Conservation (phyloP, 2,797 vertebrate genomes). For the Menidia menidia region DNA sequence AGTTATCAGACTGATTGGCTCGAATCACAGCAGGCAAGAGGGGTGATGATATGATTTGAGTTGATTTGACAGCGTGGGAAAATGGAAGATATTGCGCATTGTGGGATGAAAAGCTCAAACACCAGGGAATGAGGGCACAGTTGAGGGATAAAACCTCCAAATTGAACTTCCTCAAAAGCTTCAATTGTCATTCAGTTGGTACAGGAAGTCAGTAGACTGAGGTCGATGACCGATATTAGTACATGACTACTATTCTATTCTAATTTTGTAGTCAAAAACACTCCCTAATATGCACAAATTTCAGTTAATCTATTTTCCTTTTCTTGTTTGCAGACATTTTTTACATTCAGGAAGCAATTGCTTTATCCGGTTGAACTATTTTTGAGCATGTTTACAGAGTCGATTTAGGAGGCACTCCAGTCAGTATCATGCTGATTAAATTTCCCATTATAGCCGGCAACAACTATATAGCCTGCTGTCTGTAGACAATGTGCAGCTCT, state of each 20-base stretch:
- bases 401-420: conserved; percentile 1
- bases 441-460: conserved; percentile 31
- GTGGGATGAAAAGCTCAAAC: not conserved
- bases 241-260: no score
- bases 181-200: not conserved
- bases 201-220: not conserved
- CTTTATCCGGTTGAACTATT: not conserved
- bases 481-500: conserved; percentile 45
- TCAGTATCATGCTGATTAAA: conserved; percentile 40
- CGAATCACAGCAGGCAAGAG: not conserved
- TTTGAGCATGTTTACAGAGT: not conserved
- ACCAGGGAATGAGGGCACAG: not conserved
- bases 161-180: not conserved
- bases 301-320: not conserved
- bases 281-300: no score
- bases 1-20: not conserved
- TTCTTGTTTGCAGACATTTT: not conserved
- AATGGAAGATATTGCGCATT: not conserved
- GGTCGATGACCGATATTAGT: no score
- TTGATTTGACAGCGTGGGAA: not conserved
- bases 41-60: not conserved
- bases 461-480: conserved; percentile 24
- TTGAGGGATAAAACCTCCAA: not conserved
- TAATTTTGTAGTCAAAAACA: no score
- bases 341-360: not conserved